Conservation (phyloP, 23 tunicate species). For the Botrylloides violaceus region DNA sequence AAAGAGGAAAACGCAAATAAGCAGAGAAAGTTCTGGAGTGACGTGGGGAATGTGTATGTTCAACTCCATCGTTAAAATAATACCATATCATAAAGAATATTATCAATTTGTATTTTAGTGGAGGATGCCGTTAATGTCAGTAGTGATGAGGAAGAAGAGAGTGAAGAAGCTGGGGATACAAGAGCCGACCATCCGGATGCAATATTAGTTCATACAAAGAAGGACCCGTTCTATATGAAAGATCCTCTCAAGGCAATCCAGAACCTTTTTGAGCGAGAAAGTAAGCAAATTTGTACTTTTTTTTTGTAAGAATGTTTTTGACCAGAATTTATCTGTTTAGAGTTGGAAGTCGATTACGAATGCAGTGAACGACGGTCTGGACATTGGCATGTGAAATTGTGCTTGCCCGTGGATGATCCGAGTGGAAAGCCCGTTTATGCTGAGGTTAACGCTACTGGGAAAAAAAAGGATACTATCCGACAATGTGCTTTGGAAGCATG, state of each 20-base stretch:
- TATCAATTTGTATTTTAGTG: conserved; percentile 26
- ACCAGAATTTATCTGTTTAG: conserved; percentile 6
- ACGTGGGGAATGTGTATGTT: conserved; percentile 91
- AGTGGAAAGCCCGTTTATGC: conserved; percentile 68
- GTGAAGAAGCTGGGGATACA: conserved; percentile 28
- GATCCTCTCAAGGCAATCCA: conserved; percentile 92
- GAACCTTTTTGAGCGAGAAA: conserved; percentile 76
- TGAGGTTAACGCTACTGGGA: conserved; percentile 76
- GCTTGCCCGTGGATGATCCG: conserved; percentile 49
- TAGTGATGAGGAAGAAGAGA: conserved; percentile 58
- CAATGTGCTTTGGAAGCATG: conserved; percentile 95
- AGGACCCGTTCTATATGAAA: conserved; percentile 82
- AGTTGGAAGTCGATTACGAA: conserved; percentile 72
- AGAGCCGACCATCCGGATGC: conserved; percentile 28
- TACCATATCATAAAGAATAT: neutral
- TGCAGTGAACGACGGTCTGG: conserved; percentile 90
- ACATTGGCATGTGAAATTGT: conserved; percentile 66
- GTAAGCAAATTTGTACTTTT: conserved; percentile 18
- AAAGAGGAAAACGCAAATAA: conserved; percentile 3
- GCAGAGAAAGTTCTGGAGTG: conserved; percentile 39
- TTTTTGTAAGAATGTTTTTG: neutral
- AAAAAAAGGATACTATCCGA: conserved; percentile 44
- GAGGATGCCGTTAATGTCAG: conserved; percentile 67
- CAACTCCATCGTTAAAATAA: neutral
- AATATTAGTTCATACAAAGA: conserved; percentile 13